These are phyloP conservation scores for Astyanax mexicanus DNA, from an alignment of 2,797 vertebrate genomes.

Conservation along the genomic window DNA sequence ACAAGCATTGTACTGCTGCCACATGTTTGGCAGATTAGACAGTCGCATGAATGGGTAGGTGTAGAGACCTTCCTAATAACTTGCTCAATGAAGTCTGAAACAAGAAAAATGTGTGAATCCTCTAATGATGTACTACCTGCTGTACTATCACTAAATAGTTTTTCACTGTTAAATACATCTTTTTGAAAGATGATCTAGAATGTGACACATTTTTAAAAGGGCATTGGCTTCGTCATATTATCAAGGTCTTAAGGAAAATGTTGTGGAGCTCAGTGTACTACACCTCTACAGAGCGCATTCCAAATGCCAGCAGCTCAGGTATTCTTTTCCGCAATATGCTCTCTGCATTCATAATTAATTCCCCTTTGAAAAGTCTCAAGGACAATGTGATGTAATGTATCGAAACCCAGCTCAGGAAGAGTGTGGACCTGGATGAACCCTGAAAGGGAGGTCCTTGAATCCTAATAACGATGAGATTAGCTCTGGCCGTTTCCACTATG, in stretches of 20 bases:
- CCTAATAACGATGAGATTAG: constrained; percentile 50
- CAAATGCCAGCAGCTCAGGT: constrained; percentile 49
- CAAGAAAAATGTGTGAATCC: not conserved
- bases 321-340: constrained; percentile 17
- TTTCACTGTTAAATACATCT: not conserved
- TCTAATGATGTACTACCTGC: not conserved
- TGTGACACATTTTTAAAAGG: constrained; percentile 32
- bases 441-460: constrained; percentile 47
- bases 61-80: too few species aligned
- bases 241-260: constrained; percentile 24
- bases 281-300: constrained; percentile 16
- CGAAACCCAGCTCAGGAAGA: constrained; percentile 37
- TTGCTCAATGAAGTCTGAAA: too few species aligned
- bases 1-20: too few species aligned
- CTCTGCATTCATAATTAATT: constrained; percentile 45
- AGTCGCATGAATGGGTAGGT: too few species aligned
- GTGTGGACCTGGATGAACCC: constrained; percentile 31
- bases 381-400: constrained; percentile 43
- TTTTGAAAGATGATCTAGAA: not conserved
- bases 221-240: constrained; percentile 27
- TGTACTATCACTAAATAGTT: not conserved
- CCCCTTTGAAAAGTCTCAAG: constrained; percentile 48
- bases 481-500: constrained; percentile 6
- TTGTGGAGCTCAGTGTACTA: constrained; percentile 50
- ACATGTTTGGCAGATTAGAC: too few species aligned